Conservation (phyloP, 2,113 vertebrate genomes). For the Agelaius tricolor region DNA sequence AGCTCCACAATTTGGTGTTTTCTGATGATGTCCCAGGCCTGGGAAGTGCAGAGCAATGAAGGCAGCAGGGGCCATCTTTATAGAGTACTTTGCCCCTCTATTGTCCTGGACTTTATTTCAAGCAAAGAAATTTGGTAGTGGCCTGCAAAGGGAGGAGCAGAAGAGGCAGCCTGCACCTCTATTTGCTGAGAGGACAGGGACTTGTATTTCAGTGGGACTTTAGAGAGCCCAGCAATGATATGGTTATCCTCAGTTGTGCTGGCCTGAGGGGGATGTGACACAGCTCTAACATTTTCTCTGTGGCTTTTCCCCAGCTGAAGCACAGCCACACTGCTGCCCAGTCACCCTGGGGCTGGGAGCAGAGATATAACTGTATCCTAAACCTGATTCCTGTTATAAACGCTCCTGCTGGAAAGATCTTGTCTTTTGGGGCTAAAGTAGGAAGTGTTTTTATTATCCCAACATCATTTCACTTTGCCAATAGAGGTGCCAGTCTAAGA, state of each 20-base stretch:
- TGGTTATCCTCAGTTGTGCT: neutral
- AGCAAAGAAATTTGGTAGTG: neutral
- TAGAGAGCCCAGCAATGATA: neutral
- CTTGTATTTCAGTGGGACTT: neutral
- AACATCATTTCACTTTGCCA: neutral
- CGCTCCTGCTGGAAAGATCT: neutral
- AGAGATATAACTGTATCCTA: neutral
- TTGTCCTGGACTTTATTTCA: neutral
- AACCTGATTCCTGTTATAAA: neutral
- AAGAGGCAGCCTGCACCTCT: neutral
- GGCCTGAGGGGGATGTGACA: neutral
- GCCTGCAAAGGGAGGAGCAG: neutral
- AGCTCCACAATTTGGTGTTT: neutral
- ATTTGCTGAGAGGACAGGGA: neutral
- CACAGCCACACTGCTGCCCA: neutral
- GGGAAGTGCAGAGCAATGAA: neutral
- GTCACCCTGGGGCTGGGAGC: neutral
- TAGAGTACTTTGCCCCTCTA: rapidly evolving
- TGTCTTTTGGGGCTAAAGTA: neutral
- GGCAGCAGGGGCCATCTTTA: neutral
- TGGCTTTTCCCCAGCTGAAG: neutral
- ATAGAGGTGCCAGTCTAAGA: neutral
- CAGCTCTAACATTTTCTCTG: rapidly evolving
- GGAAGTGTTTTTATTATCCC: neutral
- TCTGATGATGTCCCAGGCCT: neutral